These are phyloP conservation scores for Datnioides undecimradiatus DNA, from an alignment of 2,113 vertebrate species.

Conservation along the genomic window DNA sequence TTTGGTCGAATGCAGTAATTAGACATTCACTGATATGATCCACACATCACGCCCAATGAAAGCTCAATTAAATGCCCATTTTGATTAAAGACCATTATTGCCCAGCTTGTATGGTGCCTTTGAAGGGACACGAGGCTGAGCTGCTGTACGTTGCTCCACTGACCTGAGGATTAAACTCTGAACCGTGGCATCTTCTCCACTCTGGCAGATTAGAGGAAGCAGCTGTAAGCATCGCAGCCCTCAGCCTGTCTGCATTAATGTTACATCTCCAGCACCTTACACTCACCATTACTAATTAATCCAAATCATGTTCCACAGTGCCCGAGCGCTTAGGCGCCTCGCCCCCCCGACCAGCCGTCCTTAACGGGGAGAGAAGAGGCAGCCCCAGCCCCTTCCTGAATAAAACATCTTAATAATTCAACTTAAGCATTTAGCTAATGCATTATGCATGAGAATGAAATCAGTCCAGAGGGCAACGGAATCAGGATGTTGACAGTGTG, in stretches of 20 bases:
- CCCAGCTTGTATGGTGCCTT: background rate
- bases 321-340: background rate
- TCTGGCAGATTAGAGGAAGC: conserved; percentile 33
- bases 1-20: background rate
- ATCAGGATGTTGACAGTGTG: conserved; percentile 51
- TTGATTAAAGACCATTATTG: background rate
- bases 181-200: background rate
- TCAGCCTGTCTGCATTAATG: conserved; percentile 56
- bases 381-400: conserved; percentile 45
- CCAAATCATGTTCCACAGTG: conserved; percentile 57
- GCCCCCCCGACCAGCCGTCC: conserved; percentile 4
- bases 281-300: conserved; percentile 71
- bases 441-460: conserved; percentile 64
- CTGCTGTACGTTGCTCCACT: background rate
- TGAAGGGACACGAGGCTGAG: background rate
- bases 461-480: conserved; percentile 58
- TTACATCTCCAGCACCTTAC: conserved; percentile 45
- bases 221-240: conserved; percentile 33
- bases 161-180: conserved; percentile 41
- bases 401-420: conserved; percentile 77
- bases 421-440: conserved; percentile 70
- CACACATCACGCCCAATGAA: background rate
- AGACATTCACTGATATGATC: background rate
- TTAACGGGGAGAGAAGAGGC: conserved; percentile 25
- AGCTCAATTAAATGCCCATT: background rate